A percentile compares a stretch with the other conserved stretches of the same genome.
Evolutionary conservation across 2,888 invertebrate species (phyloP).

Genomic region (Pseudolycoriella hygida): DNA sequence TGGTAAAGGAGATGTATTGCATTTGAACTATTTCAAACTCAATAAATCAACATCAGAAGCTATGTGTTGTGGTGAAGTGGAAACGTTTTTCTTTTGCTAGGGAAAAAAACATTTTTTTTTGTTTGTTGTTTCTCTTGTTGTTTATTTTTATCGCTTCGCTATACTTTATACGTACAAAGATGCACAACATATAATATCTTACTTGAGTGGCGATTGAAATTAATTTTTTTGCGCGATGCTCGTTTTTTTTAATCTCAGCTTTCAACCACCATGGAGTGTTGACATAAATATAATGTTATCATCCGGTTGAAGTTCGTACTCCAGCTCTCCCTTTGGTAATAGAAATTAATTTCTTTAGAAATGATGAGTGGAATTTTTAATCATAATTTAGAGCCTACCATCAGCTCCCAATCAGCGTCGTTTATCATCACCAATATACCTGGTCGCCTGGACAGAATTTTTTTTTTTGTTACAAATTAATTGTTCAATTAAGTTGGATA

Average conservation of each 20-base stretch:
- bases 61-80: too few relatives aligned
- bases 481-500: constrained; percentile 6
- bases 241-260: neutral
- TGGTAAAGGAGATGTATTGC: too few relatives aligned
- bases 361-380: neutral
- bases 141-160: too few relatives aligned
- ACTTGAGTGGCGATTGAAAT: too few relatives aligned
- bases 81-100: too few relatives aligned
- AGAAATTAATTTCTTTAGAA: neutral
- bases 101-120: too few relatives aligned
- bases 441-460: constrained; percentile 40
- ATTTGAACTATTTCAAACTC: too few relatives aligned
- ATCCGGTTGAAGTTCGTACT: constrained; percentile 47
- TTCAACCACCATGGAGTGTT: constrained; percentile 63
- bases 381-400: constrained; percentile 25
- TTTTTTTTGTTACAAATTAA: constrained; percentile 28
- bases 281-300: constrained; percentile 70
- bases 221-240: too few relatives aligned
- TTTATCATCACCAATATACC: constrained; percentile 90
- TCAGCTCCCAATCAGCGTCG: constrained; percentile 89
- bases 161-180: too few relatives aligned
- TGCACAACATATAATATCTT: too few relatives aligned
- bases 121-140: too few relatives aligned
- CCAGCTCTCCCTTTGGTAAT: constrained; percentile 38
- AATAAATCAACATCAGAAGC: too few relatives aligned